phyloP scores from a whole-genome alignment of 2,797 vertebrate species.

The Rallus crepitans region DNA sequence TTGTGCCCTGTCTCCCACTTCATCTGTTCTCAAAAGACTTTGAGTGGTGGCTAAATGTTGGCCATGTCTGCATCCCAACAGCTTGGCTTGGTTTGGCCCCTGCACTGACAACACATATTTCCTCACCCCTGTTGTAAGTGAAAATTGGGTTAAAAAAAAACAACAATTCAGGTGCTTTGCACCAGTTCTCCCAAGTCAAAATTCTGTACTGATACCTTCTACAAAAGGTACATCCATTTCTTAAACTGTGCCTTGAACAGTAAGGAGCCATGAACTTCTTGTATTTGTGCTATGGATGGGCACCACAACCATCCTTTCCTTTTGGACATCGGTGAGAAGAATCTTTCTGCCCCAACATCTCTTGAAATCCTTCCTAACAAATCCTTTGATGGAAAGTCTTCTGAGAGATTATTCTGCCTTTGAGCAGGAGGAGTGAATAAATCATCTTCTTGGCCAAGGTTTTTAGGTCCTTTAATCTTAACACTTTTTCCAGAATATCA shows the following conservation, averaged over 20 bases:
- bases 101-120: accelerated
- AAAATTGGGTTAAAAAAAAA: neutral
- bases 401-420: neutral
- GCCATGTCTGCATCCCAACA: neutral
- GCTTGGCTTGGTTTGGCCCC: neutral
- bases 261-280: neutral
- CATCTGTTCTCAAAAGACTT: neutral
- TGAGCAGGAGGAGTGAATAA: neutral
- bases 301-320: neutral
- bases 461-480: neutral
- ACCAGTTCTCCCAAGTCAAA: neutral
- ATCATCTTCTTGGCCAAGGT: neutral
- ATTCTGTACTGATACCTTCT: neutral
- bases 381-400: neutral
- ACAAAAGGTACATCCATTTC: neutral
- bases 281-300: accelerated
- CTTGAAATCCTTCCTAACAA: neutral
- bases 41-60: neutral
- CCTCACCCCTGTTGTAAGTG: neutral
- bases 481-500: neutral
- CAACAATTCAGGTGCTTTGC: neutral
- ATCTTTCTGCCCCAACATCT: neutral
- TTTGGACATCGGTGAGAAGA: neutral
- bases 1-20: neutral
- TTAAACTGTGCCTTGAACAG: neutral